Evolutionary conservation across 2,888 invertebrate genomes (phyloP).

Genomic region (Drosophila merina): DNA sequence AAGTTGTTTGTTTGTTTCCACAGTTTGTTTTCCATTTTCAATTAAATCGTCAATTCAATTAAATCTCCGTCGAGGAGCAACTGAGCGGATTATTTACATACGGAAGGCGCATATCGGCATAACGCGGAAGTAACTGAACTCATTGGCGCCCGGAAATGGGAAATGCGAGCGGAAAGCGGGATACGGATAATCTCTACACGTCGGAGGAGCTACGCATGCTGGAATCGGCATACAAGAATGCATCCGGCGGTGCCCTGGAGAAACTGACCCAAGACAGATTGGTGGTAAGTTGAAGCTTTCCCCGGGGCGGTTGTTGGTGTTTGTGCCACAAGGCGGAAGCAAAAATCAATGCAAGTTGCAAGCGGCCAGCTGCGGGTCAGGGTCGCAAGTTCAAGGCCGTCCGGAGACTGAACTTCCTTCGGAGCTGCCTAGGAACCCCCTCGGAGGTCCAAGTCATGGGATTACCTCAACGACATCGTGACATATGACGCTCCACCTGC

Average conservation of each 20-base stretch:
- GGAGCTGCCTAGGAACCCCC: conserved; percentile 1
- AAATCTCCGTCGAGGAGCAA: conserved; percentile 16
- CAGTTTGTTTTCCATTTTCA: conserved; percentile 40
- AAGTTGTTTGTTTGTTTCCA: conserved; percentile 10
- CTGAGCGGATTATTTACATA: conserved; percentile 28
- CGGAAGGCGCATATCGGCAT: not conserved
- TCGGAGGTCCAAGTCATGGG: not conserved
- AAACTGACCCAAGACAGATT: conserved; percentile 76
- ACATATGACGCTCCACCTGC: conserved; percentile 27
- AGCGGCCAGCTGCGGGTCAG: conserved; percentile 18
- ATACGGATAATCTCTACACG: conserved; percentile 68
- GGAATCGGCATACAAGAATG: conserved; percentile 72
- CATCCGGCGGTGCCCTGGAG: conserved; percentile 71
- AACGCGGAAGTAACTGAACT: not conserved
- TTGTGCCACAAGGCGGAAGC: conserved; percentile 8
- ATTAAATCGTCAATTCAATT: conserved; percentile 4
- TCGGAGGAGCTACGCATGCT: conserved; percentile 74
- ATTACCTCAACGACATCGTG: conserved; percentile 13
- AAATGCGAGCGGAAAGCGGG: conserved; percentile 60
- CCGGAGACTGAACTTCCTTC: conserved; percentile 23
- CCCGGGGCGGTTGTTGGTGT: not conserved
- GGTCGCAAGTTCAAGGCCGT: conserved; percentile 71
- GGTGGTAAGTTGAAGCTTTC: conserved; percentile 65
- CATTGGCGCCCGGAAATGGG: conserved; percentile 49
- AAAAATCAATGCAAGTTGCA: conserved; percentile 63